Base-by-base conservation (phyloP, 2,113 vertebrate species). In the Herpetotheres cachinnans region DNA sequence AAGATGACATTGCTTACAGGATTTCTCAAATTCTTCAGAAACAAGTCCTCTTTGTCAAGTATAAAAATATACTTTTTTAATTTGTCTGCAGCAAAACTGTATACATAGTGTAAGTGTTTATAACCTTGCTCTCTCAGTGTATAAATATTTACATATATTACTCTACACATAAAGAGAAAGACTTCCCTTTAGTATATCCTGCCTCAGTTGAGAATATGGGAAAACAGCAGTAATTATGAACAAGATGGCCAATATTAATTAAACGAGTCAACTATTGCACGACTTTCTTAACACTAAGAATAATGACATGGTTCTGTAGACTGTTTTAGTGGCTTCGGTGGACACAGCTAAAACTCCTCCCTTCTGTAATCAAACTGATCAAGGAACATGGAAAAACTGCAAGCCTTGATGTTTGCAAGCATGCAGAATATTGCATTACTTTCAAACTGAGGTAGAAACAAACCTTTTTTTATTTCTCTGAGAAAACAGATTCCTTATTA, bases 11-110 rank as follows among this genome's bases (percentile, higher is more conserved):
- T 58, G 47, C 54, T 90, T 61, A 67, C 42, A 85, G 21, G 54
- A 95, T 89, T 82, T 91, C 72, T 86, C 58, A 84, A 7, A 89
- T 87, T 72, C 54, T 95, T 95, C 72, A 84, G 44, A 82, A 95
- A 80, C 26, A 62, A 79, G 30, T 84, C 34, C 36, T 82, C 47
- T 42, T 71, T 67, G 30, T 86, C 67, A 83, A 55, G 27, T 36
- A 86, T 24, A 82, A 92, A 94, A 93, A 91, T 38, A 61, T 4
- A 66, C 13, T 46, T n/a, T n/a, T n/a, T n/a, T n/a, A n/a, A n/a
- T n/a, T n/a, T 36, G 27, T 86, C 69, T 49, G 61, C 47, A 91
- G 42, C 30, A 89, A 84, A 82, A 70, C 49, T n/a, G 40, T 59
- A 63, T 25, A 70, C 6, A 22, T 3, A 52, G 55, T 25, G 11